These are phyloP conservation scores for pig (Sus scrofa) DNA, from an alignment of 2,113 vertebrate genomes.

Conservation along the genomic window T2T-Sscrofa CM000824.6:206271501-206272000, in stretches of 20 bases:
- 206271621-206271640: not conserved
- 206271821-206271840: not conserved
- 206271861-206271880: not conserved
- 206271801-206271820: not conserved
- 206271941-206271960: conserved; percentile 22
- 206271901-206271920: conserved; percentile 20
- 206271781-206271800: not conserved
- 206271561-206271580: not conserved
- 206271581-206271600: not conserved
- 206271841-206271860: not conserved
- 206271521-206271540: not conserved
- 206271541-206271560: not conserved
- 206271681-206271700: not conserved
- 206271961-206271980: not conserved
- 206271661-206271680: not conserved
- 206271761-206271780: not conserved
- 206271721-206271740: not conserved
- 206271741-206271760: not conserved
- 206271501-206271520: not conserved
- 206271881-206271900: not conserved
- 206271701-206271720: not conserved
- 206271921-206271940: not conserved
- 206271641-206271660: not conserved
- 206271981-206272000: not conserved
- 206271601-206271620: not conserved